Percentiles rank a stretch among this genome's conserved stretches.
phyloP scores from a whole-genome alignment of 2,888 invertebrate genomes.

The Eupithecia subfuscata region DNA sequence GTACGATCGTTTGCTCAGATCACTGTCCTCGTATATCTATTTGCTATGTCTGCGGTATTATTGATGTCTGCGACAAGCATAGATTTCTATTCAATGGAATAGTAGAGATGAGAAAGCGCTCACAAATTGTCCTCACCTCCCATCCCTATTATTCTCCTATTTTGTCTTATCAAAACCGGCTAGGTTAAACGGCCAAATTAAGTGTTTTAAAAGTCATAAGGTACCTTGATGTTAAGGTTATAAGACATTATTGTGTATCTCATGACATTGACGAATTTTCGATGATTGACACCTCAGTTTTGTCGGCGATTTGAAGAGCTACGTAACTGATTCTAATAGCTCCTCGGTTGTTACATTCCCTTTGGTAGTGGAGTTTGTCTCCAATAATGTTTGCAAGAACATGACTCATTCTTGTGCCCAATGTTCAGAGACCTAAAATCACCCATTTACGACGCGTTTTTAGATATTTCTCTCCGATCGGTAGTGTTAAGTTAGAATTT shows the following conservation, averaged over 20 bases:
- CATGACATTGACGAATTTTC: slow-evolving; percentile 33
- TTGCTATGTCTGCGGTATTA: slow-evolving; percentile 18
- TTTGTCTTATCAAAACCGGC: slow-evolving; percentile 21
- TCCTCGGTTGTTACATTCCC: slow-evolving; percentile 42
- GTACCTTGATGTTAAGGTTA: slow-evolving; percentile 36
- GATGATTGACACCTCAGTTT: slow-evolving; percentile 23
- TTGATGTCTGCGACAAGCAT: slow-evolving; percentile 16
- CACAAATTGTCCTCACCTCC: slow-evolving; percentile 36
- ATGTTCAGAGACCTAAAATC: slow-evolving; percentile 53
- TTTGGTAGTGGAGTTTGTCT: slow-evolving; percentile 35
- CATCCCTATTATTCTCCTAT: slow-evolving; percentile 23
- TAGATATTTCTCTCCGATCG: slow-evolving; percentile 64
- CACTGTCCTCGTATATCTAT: slow-evolving; percentile 7
- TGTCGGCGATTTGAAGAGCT: slow-evolving; percentile 24
- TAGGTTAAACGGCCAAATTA: slow-evolving; percentile 14
- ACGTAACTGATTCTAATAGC: slow-evolving; percentile 29
- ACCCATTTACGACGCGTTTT: slow-evolving; percentile 53
- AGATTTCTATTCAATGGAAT: slow-evolving; percentile 17
- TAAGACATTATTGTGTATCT: slow-evolving; percentile 32
- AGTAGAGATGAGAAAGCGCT: slow-evolving; percentile 19
- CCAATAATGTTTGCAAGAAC: slow-evolving; percentile 34
- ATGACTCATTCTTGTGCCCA: slow-evolving; percentile 55
- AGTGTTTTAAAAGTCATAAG: slow-evolving; percentile 25
- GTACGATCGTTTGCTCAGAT: slow-evolving; percentile 19
- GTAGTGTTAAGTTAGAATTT: slow-evolving; percentile 71